Conservation (phyloP, 2,888 invertebrate species). For the Boloria euphrosyne region DNA sequence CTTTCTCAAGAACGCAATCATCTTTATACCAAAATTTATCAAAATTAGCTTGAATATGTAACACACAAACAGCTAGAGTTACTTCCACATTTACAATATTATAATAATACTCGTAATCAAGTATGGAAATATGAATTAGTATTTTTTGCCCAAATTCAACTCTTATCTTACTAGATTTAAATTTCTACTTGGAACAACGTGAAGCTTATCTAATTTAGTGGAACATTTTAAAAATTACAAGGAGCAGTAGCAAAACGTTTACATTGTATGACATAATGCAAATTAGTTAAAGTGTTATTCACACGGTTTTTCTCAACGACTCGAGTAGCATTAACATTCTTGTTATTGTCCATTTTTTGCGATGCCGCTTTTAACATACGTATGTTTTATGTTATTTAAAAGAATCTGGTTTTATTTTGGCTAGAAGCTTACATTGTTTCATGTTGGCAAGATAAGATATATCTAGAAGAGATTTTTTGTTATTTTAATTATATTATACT, state of each 20-base stretch:
- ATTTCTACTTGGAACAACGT: background rate
- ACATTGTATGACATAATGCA: constrained; percentile 73
- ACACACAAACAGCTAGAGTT: too few relatives aligned
- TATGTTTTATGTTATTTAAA: constrained; percentile 48
- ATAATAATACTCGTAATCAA: too few relatives aligned
- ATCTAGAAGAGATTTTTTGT: background rate
- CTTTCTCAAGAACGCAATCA: too few relatives aligned
- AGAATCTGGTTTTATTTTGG: constrained; percentile 30
- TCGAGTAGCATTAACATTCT: constrained; percentile 66
- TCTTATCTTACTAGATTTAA: too few relatives aligned
- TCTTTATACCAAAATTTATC: too few relatives aligned
- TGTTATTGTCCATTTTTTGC: constrained; percentile 63
- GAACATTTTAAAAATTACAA: constrained; percentile 20
- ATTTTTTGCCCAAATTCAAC: too few relatives aligned
- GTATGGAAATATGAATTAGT: too few relatives aligned
- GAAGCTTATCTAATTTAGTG: background rate
- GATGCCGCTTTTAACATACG: constrained; percentile 57
- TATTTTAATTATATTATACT: background rate
- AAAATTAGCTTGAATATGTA: too few relatives aligned
- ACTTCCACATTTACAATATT: too few relatives aligned
- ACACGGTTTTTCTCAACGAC: constrained; percentile 62
- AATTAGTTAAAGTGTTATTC: constrained; percentile 62
- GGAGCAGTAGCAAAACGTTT: constrained; percentile 68
- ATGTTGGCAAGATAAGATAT: background rate
- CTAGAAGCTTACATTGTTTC: constrained; percentile 7